Base-by-base conservation (phyloP, 2,888 invertebrate genomes). In the Plagodis pulveraria region DNA sequence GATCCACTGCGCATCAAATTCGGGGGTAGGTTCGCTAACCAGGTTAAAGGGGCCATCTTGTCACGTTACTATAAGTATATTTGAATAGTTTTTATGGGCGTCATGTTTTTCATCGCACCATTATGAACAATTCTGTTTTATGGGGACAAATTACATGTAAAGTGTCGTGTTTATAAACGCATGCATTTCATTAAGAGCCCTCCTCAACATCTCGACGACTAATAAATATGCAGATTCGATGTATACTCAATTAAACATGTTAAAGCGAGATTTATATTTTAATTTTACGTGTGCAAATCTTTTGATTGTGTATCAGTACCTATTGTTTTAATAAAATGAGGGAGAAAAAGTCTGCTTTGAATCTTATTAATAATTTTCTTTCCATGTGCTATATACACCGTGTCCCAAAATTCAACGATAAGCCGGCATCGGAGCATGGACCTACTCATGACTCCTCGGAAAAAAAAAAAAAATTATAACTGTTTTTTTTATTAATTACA, bases 251-350 rank as follows among this genome's bases (percentile, higher is more conserved):
- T 89, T 89, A 78, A 86, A 81, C 81, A 72, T 76, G 77, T 79
- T 83, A 81, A 72, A 80, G 78, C 82, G 80, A 84, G 80, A 85
- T 88, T 87, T 80, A 74, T 86, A 87, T 86, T 84, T 80, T 82
- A 88, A 88, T 87, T 80, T 63, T 41, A 57, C 49, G 62, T 51
- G 56, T 52, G 58, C 63, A 68, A 59, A 57, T 55, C 50, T 6
- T 53, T 10, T 8, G 9, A 40, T 8, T 40, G 10, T 40, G 22
- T 22, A 22, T 22, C 22, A 22, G 22, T 22, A 22, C 22, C 22
- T 22, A 22, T 22, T 22, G 22, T 22, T 22, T 22, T 22, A 22
- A 22, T 22, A 22, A 22, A 22, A n/a, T n/a, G n/a, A 22, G 22
- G 22, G 4, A 22, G 22, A 22, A 22, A 22, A 22, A 22, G 4